Conservation (phyloP, 2,797 vertebrate species). For the Enteromius paludinosus region DNA sequence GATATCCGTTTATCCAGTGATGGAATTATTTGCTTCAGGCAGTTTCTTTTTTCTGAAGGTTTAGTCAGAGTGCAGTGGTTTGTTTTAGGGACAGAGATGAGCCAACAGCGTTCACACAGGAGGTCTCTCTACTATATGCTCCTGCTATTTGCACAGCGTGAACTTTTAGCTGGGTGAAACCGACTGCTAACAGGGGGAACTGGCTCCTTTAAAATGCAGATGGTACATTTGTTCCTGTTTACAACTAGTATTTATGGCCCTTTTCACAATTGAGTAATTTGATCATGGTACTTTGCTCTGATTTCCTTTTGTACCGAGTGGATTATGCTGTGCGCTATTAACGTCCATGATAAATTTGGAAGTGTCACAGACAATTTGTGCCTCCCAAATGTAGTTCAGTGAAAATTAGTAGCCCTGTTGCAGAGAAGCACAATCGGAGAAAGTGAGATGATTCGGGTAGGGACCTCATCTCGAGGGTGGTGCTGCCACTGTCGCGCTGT, state of each 20-base stretch:
- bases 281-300: slow-evolving; percentile 35
- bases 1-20: slow-evolving; percentile 41
- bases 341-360: slow-evolving; percentile 36
- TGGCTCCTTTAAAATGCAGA: neutral
- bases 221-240: slow-evolving; percentile 38
- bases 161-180: neutral
- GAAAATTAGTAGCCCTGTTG: slow-evolving; percentile 37
- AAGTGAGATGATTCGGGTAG: slow-evolving; percentile 33
- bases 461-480: slow-evolving; percentile 42
- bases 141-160: neutral
- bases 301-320: slow-evolving; percentile 9
- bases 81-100: slow-evolving; percentile 23
- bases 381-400: slow-evolving; percentile 26
- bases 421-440: slow-evolving; percentile 28
- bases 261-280: slow-evolving; percentile 45
- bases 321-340: slow-evolving; percentile 34
- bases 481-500: slow-evolving; percentile 40
- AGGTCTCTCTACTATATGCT: neutral
- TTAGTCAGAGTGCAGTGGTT: slow-evolving; percentile 29
- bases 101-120: neutral
- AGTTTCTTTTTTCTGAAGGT: slow-evolving; percentile 32
- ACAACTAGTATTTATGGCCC: slow-evolving; percentile 39
- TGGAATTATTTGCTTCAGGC: slow-evolving; percentile 36
- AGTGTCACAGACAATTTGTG: slow-evolving; percentile 43
- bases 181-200: slow-evolving; percentile 1